These are phyloP conservation scores for Bellardia pandia DNA, from an alignment of 2,888 invertebrate genomes.

Conservation along the genomic window DNA sequence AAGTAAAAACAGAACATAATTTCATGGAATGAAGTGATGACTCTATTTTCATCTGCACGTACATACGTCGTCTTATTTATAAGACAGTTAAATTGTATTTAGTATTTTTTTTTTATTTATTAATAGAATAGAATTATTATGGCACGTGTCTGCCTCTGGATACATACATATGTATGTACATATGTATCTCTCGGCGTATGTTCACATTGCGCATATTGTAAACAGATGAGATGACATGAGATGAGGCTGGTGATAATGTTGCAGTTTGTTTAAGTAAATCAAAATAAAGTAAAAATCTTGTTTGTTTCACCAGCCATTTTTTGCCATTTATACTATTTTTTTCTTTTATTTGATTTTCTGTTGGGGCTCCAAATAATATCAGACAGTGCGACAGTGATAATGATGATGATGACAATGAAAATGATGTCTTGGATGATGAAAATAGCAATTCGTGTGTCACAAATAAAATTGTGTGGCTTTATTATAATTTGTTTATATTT, in stretches of 20 bases:
- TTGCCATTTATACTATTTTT: not conserved
- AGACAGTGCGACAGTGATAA: not conserved
- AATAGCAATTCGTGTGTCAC: constrained; percentile 14
- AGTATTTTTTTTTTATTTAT: constrained; percentile 54
- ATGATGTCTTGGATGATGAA: not conserved
- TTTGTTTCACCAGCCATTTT: not conserved
- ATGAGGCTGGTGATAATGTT: not conserved
- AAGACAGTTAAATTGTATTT: constrained; percentile 54
- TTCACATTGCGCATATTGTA: not conserved
- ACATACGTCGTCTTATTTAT: constrained; percentile 38
- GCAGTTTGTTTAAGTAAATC: not conserved
- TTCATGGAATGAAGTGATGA: constrained; percentile 23
- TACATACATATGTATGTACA: too few species aligned
- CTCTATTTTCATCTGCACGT: constrained; percentile 42
- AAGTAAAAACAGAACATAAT: constrained; percentile 1
- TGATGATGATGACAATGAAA: not conserved
- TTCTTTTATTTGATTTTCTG: not conserved
- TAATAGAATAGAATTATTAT: constrained; percentile 49
- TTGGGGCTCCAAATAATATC: not conserved
- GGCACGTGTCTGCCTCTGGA: constrained; percentile 50
- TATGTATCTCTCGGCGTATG: not conserved
- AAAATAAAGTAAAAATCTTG: constrained; percentile 21
- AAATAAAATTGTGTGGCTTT: not conserved
- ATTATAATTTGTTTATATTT: not conserved
- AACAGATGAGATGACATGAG: constrained; percentile 41